phyloP scores from a whole-genome alignment of 2,888 invertebrate genomes.

The Tuta absoluta region DNA sequence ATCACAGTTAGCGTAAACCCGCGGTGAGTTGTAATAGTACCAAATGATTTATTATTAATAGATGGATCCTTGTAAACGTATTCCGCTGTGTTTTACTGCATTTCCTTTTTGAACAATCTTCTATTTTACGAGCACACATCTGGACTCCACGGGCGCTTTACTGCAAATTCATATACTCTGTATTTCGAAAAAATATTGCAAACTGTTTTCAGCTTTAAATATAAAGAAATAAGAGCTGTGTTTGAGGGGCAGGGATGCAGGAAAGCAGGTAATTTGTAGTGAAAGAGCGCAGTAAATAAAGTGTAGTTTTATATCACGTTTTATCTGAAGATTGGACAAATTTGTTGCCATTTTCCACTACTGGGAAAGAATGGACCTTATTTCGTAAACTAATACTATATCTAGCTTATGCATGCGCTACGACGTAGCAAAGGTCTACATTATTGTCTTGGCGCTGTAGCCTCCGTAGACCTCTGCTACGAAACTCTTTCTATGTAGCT shows the following conservation, averaged over 20 bases:
- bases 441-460: background rate
- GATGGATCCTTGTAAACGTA: too few species aligned
- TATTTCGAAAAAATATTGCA: background rate
- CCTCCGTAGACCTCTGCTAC: background rate
- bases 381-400: background rate
- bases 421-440: background rate
- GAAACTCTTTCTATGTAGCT: background rate
- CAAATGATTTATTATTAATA: too few species aligned
- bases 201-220: background rate
- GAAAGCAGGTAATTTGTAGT: slow-evolving; percentile 22
- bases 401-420: background rate
- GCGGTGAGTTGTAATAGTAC: too few species aligned
- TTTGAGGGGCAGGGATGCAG: slow-evolving; percentile 13
- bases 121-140: slow-evolving; percentile 23
- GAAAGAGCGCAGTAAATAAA: slow-evolving; percentile 47
- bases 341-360: slow-evolving; percentile 38
- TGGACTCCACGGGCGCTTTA: slow-evolving; percentile 3
- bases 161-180: slow-evolving; percentile 14
- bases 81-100: background rate
- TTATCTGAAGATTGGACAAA: slow-evolving; percentile 45
- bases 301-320: slow-evolving; percentile 45
- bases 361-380: background rate
- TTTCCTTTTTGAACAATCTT: slow-evolving; percentile 18
- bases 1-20: too few species aligned
- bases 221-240: slow-evolving; percentile 1